Conservation (phyloP, 2,888 invertebrate genomes). For the Caenorhabditis uteleia region DNA sequence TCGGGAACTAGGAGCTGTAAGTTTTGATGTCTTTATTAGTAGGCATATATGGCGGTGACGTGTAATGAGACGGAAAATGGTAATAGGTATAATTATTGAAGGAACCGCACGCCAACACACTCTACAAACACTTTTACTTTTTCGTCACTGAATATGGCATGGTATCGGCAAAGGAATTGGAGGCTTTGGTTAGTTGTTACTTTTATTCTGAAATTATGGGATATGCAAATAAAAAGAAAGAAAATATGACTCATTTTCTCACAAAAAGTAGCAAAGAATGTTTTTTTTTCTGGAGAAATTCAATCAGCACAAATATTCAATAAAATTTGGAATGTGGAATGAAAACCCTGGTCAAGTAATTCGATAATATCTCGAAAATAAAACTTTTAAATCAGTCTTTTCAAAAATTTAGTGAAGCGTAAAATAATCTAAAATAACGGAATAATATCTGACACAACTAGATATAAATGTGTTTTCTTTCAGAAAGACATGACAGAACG, state of each 20-base stretch:
- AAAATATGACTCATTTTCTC: background rate
- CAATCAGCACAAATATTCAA: conserved; percentile 3
- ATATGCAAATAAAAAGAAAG: background rate
- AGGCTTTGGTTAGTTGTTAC: conserved; percentile 76
- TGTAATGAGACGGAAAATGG: conserved; percentile 2
- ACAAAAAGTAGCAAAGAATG: background rate
- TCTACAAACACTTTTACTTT: conserved; percentile 92
- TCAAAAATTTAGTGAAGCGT: background rate
- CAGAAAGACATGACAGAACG: conserved; percentile 62
- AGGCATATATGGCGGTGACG: background rate
- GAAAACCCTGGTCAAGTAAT: conserved; percentile 35
- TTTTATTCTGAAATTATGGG: background rate
- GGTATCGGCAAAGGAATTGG: conserved; percentile 83
- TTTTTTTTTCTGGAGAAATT: background rate
- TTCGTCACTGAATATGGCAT: conserved; percentile 87
- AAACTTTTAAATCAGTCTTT: conserved; percentile 15
- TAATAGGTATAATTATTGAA: no score
- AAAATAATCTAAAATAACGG: conserved; percentile 18
- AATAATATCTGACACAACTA: conserved; percentile 21
- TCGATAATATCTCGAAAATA: conserved; percentile 33
- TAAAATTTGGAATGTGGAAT: conserved; percentile 40
- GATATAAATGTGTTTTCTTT: conserved; percentile 23
- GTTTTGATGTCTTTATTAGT: conserved; percentile 4
- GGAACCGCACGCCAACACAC: conserved; percentile 91
- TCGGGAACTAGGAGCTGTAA: conserved; percentile 83